Percentiles rank a stretch among this genome's conserved stretches.
Evolutionary conservation across 2,888 invertebrate species (phyloP).

Genomic region (Pediacus dermestoides): DNA sequence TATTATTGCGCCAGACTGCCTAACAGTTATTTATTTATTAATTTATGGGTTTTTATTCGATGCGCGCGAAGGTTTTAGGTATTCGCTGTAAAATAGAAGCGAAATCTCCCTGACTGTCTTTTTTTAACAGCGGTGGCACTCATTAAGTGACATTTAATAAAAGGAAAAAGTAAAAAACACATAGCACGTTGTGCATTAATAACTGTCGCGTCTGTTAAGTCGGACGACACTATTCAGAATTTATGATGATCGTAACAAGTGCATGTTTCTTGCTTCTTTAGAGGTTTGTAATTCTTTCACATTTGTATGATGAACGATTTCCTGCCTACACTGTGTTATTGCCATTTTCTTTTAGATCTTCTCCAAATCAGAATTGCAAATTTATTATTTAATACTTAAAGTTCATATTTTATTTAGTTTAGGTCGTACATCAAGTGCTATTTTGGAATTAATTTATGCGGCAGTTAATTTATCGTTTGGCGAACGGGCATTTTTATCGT

Average conservation of each 20-base stretch:
- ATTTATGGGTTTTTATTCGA: no score
- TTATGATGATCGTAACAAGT: conserved; percentile 41
- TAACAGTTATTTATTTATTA: no score
- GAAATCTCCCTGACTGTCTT: no score
- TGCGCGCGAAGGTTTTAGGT: no score
- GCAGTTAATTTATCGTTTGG: conserved; percentile 6
- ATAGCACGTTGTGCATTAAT: conserved; percentile 33
- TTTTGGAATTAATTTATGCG: conserved; percentile 12
- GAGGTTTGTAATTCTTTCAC: conserved; percentile 33
- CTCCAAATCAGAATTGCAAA: conserved; percentile 12
- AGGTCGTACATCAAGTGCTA: conserved; percentile 11
- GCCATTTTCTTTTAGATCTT: conserved; percentile 9
- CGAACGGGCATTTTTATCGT: no score
- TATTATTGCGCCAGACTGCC: no score
- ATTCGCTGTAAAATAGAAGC: no score
- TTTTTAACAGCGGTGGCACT: conserved; percentile 10
- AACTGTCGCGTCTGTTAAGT: conserved; percentile 35
- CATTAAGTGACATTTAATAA: conserved; percentile 25
- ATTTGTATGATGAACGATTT: conserved; percentile 34
- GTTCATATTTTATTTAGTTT: no score
- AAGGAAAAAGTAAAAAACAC: conserved; percentile 24
- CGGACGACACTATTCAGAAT: conserved; percentile 35
- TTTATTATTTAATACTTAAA: conserved; percentile 12
- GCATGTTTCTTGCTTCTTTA: conserved; percentile 35
- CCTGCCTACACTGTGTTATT: conserved; percentile 21